Conservation (phyloP, 2,888 invertebrate genomes). For the Diplolepis rosae region DNA sequence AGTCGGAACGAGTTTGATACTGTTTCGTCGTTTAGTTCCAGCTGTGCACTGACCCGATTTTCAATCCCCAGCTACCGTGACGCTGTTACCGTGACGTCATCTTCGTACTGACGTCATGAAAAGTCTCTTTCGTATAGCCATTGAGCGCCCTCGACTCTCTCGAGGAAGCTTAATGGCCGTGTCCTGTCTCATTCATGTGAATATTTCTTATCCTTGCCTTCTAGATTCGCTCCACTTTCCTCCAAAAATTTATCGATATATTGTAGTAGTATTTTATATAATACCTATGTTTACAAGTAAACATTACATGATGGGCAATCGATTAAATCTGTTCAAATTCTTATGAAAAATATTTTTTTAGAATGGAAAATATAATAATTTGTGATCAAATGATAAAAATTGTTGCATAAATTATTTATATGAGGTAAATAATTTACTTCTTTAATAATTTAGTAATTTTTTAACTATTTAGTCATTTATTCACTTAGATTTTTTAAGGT, state of each 20-base stretch:
- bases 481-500: too few species aligned
- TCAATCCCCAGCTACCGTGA: conserved; percentile 55
- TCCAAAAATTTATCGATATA: conserved; percentile 28
- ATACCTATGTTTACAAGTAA: conserved; percentile 7
- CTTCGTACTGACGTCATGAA: conserved; percentile 59
- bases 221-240: conserved; percentile 15
- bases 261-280: not conserved
- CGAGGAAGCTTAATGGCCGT: conserved; percentile 64
- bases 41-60: conserved; percentile 61
- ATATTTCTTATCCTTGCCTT: conserved; percentile 51
- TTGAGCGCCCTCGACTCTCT: conserved; percentile 55
- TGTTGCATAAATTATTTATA: too few species aligned
- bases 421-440: too few species aligned
- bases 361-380: too few species aligned
- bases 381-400: too few species aligned
- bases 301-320: not conserved
- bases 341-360: not conserved
- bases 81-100: conserved; percentile 62
- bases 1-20: not conserved
- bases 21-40: conserved; percentile 38
- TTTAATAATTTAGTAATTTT: too few species aligned
- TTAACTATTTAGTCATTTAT: too few species aligned
- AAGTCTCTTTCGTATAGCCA: conserved; percentile 58
- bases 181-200: conserved; percentile 65
- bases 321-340: not conserved